Base-by-base conservation (phyloP, 2,888 invertebrate species). In the Pyrocoelia pectoralis region DNA sequence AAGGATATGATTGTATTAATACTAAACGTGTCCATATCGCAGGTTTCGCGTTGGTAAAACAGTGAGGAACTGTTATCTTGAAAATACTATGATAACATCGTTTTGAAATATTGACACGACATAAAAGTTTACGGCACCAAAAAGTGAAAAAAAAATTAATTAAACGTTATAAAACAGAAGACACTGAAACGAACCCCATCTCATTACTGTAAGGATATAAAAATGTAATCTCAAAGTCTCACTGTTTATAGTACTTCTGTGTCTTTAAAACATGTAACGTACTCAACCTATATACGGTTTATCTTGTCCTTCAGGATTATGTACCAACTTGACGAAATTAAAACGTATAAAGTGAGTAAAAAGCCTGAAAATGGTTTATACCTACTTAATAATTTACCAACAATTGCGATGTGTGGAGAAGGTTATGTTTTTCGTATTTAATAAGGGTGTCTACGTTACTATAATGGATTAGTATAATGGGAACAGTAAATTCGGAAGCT, bases 181-280 rank as follows among this genome's bases (percentile, higher is more conserved):
- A 33, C n/a, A 33, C 33, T 33, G 8, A 33, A 33, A n/a, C 33
- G 8, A 33, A 33, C 10, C 33, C n/a, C 8, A 8, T 5, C 33
- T 33, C 33, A n/a, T 33, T 33, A 33, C 33, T 6, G 33, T n/a
- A 33, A n/a, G 33, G 33, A 4, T 33, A 33, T 33, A 33, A 33
- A 33, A 33, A 33, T 33, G 33, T 33, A 33, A 33, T 33, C 33
- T 33, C 33, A 33, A n/a, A 33, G 33, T 33, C 33, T 33, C 33
- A 33, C 33, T 33, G 33, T 33, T 33, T 33, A 33, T 33, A 33
- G 33, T 33, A 33, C 33, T 33, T 33, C 3, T n/a, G 8, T n/a
- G 33, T 8, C 33, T 33, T 33, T 33, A 33, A 33, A 33, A 33
- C n/a, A 33, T 33, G 33, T 33, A 4, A 33, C 33, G n/a, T 33